Evolutionary conservation across 2,113 vertebrate species (phyloP).

Genomic region (rabbit (Oryctolagus cuniculus)): DNA sequence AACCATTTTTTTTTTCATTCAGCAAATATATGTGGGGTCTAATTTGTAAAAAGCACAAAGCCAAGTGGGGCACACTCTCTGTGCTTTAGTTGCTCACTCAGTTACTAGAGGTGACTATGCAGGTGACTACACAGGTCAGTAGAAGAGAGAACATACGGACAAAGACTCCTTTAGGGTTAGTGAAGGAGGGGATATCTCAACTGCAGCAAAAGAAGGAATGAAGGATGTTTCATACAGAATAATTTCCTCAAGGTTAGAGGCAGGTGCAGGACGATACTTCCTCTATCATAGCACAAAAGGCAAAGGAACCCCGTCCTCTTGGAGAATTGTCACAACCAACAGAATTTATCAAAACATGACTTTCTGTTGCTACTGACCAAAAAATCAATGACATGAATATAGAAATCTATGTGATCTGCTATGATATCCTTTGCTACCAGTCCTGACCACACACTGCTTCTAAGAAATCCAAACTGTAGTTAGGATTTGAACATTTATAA

Average conservation of each 20-base stretch:
- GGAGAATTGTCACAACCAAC: neutral
- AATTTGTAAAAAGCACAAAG: neutral
- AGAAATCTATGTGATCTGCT: neutral
- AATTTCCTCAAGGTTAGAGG: neutral
- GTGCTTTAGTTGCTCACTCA: neutral
- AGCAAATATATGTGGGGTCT: neutral
- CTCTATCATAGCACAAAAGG: neutral
- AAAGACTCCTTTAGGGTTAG: neutral
- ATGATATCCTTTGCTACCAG: neutral
- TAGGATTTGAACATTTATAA: neutral
- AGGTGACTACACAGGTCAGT: neutral
- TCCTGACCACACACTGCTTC: neutral
- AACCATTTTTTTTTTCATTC: neutral
- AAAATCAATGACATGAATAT: neutral
- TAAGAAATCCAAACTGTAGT: neutral
- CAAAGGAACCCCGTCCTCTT: neutral
- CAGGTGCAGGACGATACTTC: neutral
- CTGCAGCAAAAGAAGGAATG: neutral
- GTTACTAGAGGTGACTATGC: neutral
- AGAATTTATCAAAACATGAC: conserved; percentile 8
- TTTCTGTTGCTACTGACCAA: neutral
- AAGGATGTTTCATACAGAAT: neutral
- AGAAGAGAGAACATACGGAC: neutral
- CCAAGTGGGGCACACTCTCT: neutral
- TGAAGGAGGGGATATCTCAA: neutral